Conservation (phyloP, 2,888 invertebrate species). For the Biston stratarius region DNA sequence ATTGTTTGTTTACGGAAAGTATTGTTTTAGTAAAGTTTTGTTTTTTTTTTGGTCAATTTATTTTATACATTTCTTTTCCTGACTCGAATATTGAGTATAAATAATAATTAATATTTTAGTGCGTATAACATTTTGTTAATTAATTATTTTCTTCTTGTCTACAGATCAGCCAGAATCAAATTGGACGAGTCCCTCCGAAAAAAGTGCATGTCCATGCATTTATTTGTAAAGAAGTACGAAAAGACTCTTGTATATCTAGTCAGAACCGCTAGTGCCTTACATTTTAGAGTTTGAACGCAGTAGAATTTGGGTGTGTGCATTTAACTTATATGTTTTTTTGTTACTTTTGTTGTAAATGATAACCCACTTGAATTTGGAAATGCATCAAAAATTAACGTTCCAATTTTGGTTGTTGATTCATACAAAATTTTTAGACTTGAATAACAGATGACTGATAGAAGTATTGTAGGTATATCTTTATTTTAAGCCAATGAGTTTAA, state of each 20-base stretch:
- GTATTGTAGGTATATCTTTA: background rate
- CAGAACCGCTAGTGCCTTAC: constrained; percentile 81
- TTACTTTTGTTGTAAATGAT: constrained; percentile 1
- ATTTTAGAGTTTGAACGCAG: constrained; percentile 54
- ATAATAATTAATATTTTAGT: no score
- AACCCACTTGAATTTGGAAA: background rate
- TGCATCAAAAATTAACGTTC: background rate
- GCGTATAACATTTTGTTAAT: constrained; percentile 30
- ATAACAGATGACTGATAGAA: background rate
- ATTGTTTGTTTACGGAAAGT: no score
- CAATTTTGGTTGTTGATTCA: background rate
- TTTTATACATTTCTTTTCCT: no score
- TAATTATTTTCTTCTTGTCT: constrained; percentile 63
- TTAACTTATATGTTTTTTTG: constrained; percentile 2
- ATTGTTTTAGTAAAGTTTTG: no score
- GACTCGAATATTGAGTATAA: no score
- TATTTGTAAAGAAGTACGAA: constrained; percentile 73
- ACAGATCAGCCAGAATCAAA: constrained; percentile 65
- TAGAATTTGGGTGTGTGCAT: constrained; percentile 34
- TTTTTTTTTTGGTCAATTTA: no score
- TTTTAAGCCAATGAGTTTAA: background rate
- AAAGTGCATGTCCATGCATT: constrained; percentile 69
- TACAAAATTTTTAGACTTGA: no score
- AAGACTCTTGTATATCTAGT: constrained; percentile 84
- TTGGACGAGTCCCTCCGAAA: constrained; percentile 80